Base-by-base conservation (phyloP, 2,113 vertebrate species). In the Lampris incognitus region DNA sequence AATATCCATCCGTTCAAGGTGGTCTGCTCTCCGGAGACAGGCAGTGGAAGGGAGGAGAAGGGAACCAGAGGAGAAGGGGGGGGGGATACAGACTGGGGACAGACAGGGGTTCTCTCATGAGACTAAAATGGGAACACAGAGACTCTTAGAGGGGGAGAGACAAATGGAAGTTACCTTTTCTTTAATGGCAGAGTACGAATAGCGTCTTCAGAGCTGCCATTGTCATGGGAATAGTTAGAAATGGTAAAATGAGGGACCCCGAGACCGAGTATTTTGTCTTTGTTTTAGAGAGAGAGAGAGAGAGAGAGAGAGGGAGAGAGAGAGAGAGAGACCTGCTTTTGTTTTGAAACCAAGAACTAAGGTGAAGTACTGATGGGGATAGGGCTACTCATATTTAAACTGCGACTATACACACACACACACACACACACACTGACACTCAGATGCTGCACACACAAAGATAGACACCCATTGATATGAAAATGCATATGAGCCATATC, bases 171-270 rank as follows among this genome's bases (percentile, higher is more conserved):
- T 67, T 57, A 74, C 75, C 57, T 69, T 50, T 66, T 71, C 38
- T 82, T 54, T 86, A 84, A 87, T 88, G 83, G 74, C 51, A 60
- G 66, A 61, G 52, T 62, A 52, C 1, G 58, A 79, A 81, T 38
- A 57, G 73, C 54, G 83, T 74, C 64, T 42, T 83, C 58, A 11
- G 41, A 37, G 69, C 69, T 57, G 77, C 72, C 60, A 77, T 89
- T 69, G 82, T 63, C 63, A 62, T 0, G 8, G 63, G 64, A 82
- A 74, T 72, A 59, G 76, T 78, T 86, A 79, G 24, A 24, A 24
- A 24, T 24, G 24, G 24, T 24, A 24, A 24, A 24, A 90, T 78
- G 72, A 82, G 76, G 78, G 65, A 69, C 70, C 62, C 85, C 85
- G 63, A 72, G 78, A 63, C 79, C 72, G 70, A 88, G 79, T 69